These are phyloP conservation scores for Lutraria lutraria DNA, from an alignment of 2,888 invertebrate species.

Conservation along the genomic window DNA sequence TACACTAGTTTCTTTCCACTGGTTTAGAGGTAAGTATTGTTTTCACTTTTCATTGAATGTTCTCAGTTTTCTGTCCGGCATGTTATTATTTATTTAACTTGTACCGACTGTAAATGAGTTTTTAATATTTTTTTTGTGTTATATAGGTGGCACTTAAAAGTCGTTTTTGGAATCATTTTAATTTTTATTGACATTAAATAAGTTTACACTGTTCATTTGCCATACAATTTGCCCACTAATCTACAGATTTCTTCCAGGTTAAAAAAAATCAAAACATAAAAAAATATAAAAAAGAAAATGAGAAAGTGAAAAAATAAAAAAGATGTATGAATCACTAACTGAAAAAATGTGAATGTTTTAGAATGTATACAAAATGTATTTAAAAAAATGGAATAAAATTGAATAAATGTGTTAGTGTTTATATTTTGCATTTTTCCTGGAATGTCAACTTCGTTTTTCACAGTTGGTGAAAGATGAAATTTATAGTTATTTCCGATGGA, in stretches of 20 bases:
- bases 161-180: background rate
- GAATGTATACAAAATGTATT: background rate
- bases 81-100: too few species aligned
- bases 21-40: background rate
- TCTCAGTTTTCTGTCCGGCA: too few species aligned
- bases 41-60: background rate
- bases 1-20: background rate
- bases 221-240: background rate
- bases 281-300: background rate
- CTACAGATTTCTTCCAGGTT: background rate
- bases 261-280: background rate
- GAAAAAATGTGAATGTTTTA: background rate
- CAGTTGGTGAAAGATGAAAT: too few species aligned
- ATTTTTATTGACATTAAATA: background rate
- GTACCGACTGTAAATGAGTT: too few species aligned
- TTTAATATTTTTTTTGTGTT: too few species aligned
- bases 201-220: background rate
- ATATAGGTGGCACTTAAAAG: too few species aligned
- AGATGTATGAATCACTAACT: background rate
- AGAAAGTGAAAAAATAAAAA: background rate
- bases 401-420: too few species aligned
- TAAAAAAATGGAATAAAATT: background rate
- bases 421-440: too few species aligned
- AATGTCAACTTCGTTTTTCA: too few species aligned
- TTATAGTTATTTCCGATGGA: too few species aligned